Evolutionary conservation across 2,113 vertebrate species (phyloP), one percentile per base, ranked within the genome.

Genomic region (Anguilla japonica): DNA sequence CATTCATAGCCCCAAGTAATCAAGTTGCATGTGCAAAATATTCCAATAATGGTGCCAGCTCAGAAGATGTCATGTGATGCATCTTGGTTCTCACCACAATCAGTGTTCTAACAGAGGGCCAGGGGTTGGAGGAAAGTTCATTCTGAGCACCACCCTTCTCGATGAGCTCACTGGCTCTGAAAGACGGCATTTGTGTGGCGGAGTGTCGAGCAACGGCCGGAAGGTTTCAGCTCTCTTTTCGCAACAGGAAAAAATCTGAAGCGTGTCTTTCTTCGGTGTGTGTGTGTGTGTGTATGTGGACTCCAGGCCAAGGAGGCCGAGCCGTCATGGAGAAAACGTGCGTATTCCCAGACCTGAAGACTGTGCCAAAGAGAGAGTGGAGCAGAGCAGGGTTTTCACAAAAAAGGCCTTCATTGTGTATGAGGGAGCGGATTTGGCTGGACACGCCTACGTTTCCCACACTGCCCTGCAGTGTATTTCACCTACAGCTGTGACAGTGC

Each of bases 221-320:
- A 89, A 89, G 87, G 60, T 85, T 87, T 87, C 84, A 80, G 53
- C 84, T 84, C 89, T 63, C 90, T 90, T 87, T 46, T 83, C 41
- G 90, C 88, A 57, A 7, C 79, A 29, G 75, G 86, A 63, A 67
- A 63, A 46, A 87, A 85, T 86, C 89, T 93, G 83, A 93, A 93
- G 89, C 89, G 86, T 89, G 84, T 71, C 89, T 92, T 94, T 93
- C 91, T 92, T 89, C 86, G 86, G 88, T 93, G 92, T 94, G 93
- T 94, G 93, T 92, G 91, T 56, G 8, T 56, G 53, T 8, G 88
- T 93, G 92, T 94, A 93, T 94, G 93, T 26, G 18, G 60, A 67
- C 60, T 67, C 60, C 60, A 91, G 90, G 89, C 90, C 89, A 86
- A 87, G 92, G 88, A 41, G 26, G 87, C 83, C 87, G 89, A 89